Percentiles rank a stretch among this genome's conserved stretches.
Evolutionary conservation across 2,888 invertebrate genomes (phyloP).

Genomic region (Dysmachus trigonus): DNA sequence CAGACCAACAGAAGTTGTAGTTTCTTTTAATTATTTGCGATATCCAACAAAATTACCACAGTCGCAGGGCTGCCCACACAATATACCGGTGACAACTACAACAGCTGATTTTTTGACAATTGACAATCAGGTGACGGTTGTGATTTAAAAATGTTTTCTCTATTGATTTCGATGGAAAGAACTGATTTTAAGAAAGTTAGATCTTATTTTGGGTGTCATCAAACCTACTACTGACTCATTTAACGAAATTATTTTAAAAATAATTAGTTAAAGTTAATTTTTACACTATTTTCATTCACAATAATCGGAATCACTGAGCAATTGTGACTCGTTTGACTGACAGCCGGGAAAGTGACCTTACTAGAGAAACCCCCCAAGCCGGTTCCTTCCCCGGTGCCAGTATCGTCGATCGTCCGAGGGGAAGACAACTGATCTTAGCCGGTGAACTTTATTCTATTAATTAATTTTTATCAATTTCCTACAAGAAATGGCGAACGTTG

Average conservation of each 20-base stretch:
- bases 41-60: neutral
- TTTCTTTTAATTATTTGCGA: neutral
- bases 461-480: neutral
- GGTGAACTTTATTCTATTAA: neutral
- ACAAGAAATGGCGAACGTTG: constrained; percentile 59
- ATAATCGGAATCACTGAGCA: neutral
- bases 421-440: neutral
- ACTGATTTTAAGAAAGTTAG: neutral
- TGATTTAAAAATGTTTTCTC: neutral
- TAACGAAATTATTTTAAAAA: neutral
- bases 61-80: neutral
- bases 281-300: neutral
- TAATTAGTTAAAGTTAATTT: neutral
- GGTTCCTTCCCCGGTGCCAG: neutral
- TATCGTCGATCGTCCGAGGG: neutral
- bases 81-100: neutral
- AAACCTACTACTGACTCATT: neutral
- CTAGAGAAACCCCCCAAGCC: neutral
- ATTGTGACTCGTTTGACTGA: neutral
- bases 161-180: neutral
- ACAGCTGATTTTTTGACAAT: neutral
- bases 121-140: neutral
- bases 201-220: neutral
- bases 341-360: neutral
- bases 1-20: neutral